Conservation (phyloP, 1,140 invertebrate genomes). For the Lepidostoma basale region DNA sequence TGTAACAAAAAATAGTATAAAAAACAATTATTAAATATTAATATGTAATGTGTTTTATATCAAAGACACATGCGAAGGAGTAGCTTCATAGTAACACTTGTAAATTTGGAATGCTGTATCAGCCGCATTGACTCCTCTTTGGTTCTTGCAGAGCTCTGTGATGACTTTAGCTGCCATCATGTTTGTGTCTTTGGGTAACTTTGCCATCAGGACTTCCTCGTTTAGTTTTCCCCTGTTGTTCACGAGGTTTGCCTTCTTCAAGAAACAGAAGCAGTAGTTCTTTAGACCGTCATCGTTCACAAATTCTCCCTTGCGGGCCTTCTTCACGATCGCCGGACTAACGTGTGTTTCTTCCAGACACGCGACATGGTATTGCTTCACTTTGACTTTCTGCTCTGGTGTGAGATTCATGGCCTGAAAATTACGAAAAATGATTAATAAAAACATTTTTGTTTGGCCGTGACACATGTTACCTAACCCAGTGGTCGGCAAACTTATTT, state of each 20-base stretch:
- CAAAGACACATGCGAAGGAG: slow-evolving; percentile 44
- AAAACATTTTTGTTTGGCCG: too few relatives aligned
- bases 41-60: slow-evolving; percentile 13
- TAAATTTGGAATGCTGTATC: slow-evolving; percentile 59
- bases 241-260: slow-evolving; percentile 49
- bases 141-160: slow-evolving; percentile 48
- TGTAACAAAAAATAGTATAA: not conserved
- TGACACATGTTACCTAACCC: too few relatives aligned
- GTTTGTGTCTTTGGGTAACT: slow-evolving; percentile 47
- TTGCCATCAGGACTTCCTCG: slow-evolving; percentile 49
- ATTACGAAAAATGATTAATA: not conserved
- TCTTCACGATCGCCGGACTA: slow-evolving; percentile 48
- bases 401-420: slow-evolving; percentile 33
- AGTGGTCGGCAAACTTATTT: too few relatives aligned
- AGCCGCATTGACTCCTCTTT: slow-evolving; percentile 50
- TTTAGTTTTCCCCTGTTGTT: slow-evolving; percentile 49
- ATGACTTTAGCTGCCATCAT: slow-evolving; percentile 46
- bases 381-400: slow-evolving; percentile 42
- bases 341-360: slow-evolving; percentile 50
- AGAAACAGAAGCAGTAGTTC: slow-evolving; percentile 51
- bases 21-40: not conserved
- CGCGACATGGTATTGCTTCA: slow-evolving; percentile 37
- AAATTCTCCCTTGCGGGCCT: slow-evolving; percentile 50
- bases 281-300: slow-evolving; percentile 48
- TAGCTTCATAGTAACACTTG: slow-evolving; percentile 58